Evolutionary conservation across 1,140 invertebrate genomes (phyloP).

Genomic region (Pachyrhynchus sulphureomaculatus): DNA sequence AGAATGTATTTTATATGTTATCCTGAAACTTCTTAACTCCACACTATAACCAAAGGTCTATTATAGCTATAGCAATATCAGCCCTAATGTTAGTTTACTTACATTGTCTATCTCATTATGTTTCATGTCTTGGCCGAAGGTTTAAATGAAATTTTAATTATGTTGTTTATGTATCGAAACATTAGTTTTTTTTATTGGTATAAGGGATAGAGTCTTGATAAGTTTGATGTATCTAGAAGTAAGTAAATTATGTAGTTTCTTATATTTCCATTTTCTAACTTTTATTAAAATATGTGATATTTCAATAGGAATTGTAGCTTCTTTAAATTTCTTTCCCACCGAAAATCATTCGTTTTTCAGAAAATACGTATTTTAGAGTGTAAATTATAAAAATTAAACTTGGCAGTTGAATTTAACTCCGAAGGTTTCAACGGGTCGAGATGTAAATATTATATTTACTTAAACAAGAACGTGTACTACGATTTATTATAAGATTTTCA

Average conservation of each 20-base stretch:
- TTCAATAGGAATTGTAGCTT: neutral
- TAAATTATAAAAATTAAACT: too few relatives aligned
- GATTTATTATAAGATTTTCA: too few relatives aligned
- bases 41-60: neutral
- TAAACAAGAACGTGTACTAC: too few relatives aligned
- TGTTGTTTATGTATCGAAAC: neutral
- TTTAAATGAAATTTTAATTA: neutral
- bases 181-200: neutral
- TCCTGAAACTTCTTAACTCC: too few relatives aligned
- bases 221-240: neutral
- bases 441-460: too few relatives aligned
- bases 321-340: neutral
- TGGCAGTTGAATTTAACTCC: too few relatives aligned
- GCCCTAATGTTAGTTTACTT: neutral
- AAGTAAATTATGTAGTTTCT: neutral
- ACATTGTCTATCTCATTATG: neutral
- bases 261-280: conserved; percentile 4
- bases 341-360: too few relatives aligned
- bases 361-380: too few relatives aligned
- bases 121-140: neutral
- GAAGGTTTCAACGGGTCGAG: too few relatives aligned
- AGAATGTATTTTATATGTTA: too few relatives aligned
- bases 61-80: conserved; percentile 5
- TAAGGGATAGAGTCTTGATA: neutral
- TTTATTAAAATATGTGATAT: conserved; percentile 9